A percentile compares a stretch with the other conserved stretches of the same genome.
These are phyloP conservation scores for Microvelia longipes DNA, from an alignment of 1,140 invertebrate species.

Conservation along the genomic window DNA sequence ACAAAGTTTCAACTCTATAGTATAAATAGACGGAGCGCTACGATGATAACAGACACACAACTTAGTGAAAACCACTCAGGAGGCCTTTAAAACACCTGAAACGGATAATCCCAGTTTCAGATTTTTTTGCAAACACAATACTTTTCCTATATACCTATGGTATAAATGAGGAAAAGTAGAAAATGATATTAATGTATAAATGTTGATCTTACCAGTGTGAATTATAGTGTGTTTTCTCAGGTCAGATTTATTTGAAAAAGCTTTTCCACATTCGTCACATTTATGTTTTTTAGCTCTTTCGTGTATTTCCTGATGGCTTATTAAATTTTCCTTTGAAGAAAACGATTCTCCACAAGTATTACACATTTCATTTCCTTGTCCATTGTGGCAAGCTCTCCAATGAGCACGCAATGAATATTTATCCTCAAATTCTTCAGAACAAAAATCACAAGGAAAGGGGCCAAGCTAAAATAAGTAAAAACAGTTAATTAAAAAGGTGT, in stretches of 20 bases:
- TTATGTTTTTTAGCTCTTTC: slow-evolving; percentile 41
- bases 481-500: background rate
- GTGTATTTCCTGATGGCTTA: slow-evolving; percentile 38
- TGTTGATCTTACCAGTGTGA: slow-evolving; percentile 17
- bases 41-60: background rate
- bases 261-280: slow-evolving; percentile 28
- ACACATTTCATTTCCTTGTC: slow-evolving; percentile 36
- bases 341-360: slow-evolving; percentile 38
- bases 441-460: slow-evolving; percentile 23
- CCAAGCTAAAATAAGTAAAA: slow-evolving; percentile 9
- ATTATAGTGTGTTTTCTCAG: slow-evolving; percentile 21
- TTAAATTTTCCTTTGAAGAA: slow-evolving; percentile 32
- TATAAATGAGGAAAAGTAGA: background rate
- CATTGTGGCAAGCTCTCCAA: slow-evolving; percentile 33
- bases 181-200: background rate
- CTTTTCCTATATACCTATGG: background rate
- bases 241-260: slow-evolving; percentile 21
- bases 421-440: slow-evolving; percentile 16
- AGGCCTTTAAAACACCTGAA: background rate
- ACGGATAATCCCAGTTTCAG: background rate
- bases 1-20: too few relatives aligned
- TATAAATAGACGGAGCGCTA: background rate
- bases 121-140: background rate
- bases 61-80: background rate
- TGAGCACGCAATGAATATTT: slow-evolving; percentile 17